These are phyloP conservation scores for Sebastes vulpes DNA, from an alignment of 2,797 vertebrate species.

Conservation along the genomic window DNA sequence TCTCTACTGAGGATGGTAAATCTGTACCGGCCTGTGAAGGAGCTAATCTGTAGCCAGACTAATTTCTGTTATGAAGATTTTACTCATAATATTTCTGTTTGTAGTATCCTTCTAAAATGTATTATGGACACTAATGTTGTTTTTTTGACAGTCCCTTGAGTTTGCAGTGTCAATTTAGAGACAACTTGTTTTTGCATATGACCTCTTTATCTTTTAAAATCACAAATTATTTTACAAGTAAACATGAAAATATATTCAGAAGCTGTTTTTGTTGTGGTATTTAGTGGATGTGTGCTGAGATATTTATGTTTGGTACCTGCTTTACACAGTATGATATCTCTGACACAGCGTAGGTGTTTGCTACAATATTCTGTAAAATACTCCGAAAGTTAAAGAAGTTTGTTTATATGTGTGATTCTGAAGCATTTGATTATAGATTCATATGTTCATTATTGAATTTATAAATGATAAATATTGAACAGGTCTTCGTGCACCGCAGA, in stretches of 20 bases:
- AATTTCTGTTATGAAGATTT: neutral
- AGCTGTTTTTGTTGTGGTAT: neutral
- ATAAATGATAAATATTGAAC: conserved; percentile 21
- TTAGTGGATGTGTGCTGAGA: neutral
- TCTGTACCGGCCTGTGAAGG: too few relatives aligned
- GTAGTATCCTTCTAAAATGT: neutral
- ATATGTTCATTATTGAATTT: neutral
- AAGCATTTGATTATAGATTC: conserved; percentile 13
- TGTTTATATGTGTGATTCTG: neutral
- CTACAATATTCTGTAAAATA: neutral
- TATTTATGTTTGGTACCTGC: neutral
- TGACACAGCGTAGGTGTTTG: neutral
- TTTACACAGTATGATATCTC: neutral
- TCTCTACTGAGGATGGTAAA: too few relatives aligned
- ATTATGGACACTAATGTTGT: neutral
- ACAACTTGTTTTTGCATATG: neutral
- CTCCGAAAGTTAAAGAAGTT: neutral
- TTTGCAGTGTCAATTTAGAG: neutral
- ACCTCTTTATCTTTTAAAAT: conserved; percentile 1
- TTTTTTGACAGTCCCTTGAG: neutral
- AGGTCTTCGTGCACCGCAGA: neutral
- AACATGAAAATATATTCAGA: neutral
- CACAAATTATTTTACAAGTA: neutral
- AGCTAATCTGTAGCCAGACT: neutral
- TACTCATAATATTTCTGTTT: neutral